These are phyloP conservation scores for Discoglossus pictus DNA, from an alignment of 2,797 vertebrate species.

Conservation along the genomic window DNA sequence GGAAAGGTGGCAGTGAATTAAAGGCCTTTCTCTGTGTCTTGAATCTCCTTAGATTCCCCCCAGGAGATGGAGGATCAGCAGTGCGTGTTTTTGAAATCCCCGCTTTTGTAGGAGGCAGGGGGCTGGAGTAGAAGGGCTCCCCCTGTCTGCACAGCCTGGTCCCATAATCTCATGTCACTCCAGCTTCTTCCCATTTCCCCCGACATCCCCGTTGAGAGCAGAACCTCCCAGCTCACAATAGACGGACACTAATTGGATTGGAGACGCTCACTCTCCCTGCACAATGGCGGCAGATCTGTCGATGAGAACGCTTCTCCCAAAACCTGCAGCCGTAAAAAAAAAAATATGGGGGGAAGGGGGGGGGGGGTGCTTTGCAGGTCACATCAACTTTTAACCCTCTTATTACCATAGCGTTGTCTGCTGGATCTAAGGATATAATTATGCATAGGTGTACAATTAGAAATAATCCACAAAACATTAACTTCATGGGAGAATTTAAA, in stretches of 20 bases:
- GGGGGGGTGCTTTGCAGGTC: neutral
- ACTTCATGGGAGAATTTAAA: too few relatives aligned
- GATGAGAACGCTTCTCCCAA: neutral
- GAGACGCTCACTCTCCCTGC: constrained; percentile 13
- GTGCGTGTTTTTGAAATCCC: neutral
- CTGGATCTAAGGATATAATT: too few relatives aligned
- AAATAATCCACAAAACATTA: too few relatives aligned
- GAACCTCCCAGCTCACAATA: constrained; percentile 19
- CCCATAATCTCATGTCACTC: constrained; percentile 3
- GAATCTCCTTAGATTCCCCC: neutral
- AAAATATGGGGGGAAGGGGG: neutral
- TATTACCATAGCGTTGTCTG: too few relatives aligned
- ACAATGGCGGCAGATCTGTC: constrained; percentile 12
- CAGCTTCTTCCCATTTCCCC: neutral
- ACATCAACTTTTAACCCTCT: neutral
- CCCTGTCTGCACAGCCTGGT: constrained; percentile 3
- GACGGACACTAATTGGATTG: constrained; percentile 29
- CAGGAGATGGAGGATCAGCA: constrained; percentile 6
- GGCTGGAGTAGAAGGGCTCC: neutral
- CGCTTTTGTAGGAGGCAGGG: neutral
- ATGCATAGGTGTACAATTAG: too few relatives aligned
- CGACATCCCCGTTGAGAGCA: neutral
- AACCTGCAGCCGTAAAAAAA: neutral
- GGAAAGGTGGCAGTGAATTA: constrained; percentile 20
- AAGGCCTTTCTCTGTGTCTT: neutral